Evolutionary conservation across 1,140 invertebrate species (phyloP).

Genomic region (Platyura marginata): DNA sequence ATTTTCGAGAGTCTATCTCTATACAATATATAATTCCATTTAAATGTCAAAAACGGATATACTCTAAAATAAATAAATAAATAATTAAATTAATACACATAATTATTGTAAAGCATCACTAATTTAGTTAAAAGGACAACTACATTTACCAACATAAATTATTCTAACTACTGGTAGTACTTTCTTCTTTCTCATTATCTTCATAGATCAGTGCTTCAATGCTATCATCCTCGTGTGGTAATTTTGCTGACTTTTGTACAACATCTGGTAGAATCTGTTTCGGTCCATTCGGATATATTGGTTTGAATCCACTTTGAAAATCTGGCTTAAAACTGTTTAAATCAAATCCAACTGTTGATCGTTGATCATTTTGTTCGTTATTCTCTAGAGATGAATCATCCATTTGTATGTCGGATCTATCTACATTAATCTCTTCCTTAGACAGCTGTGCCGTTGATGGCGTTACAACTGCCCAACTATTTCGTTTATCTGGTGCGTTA

Average conservation of each 20-base stretch:
- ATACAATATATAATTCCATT: too few relatives aligned
- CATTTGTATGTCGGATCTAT: slow-evolving; percentile 12
- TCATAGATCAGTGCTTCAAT: slow-evolving; percentile 20
- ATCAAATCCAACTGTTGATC: slow-evolving; percentile 30
- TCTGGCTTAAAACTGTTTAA: slow-evolving; percentile 48
- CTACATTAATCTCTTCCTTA: slow-evolving; percentile 15
- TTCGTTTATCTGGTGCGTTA: slow-evolving; percentile 23
- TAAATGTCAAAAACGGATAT: too few relatives aligned
- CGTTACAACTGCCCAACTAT: slow-evolving; percentile 43
- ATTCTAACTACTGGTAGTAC: neutral
- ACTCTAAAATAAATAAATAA: too few relatives aligned
- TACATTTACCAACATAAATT: too few relatives aligned
- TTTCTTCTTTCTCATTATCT: slow-evolving; percentile 10
- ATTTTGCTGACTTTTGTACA: slow-evolving; percentile 7
- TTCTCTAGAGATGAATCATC: neutral
- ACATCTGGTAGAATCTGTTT: neutral
- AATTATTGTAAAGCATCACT: too few relatives aligned
- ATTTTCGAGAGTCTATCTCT: too few relatives aligned
- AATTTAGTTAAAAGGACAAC: too few relatives aligned
- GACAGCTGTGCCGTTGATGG: slow-evolving; percentile 11
- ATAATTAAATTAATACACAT: too few relatives aligned
- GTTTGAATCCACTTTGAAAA: slow-evolving; percentile 46
- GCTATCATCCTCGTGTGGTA: slow-evolving; percentile 14
- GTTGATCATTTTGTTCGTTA: neutral
- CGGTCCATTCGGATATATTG: slow-evolving; percentile 29